Base-by-base conservation (phyloP, 2,113 vertebrate genomes). In the Ictidomys tridecemlineatus region DNA sequence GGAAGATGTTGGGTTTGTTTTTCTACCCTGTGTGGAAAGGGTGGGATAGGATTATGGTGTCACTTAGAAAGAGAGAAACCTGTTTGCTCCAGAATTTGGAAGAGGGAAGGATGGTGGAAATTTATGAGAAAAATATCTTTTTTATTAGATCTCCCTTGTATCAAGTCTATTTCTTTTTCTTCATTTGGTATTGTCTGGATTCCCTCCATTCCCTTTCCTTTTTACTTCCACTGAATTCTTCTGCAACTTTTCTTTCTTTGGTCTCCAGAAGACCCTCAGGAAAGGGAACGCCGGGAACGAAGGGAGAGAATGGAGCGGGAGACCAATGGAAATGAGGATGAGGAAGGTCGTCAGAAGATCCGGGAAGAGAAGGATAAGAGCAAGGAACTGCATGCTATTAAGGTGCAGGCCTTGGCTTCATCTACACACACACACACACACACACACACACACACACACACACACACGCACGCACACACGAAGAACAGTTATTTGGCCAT, bases 351-450 rank as follows among this genome's bases (percentile, higher is more conserved):
- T 83, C 99, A 99, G 97, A 99, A 99, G 96, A 99, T 99, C 94
- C 99, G 99, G 12, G 99, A 99, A 97, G 99, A 99, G 97, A 99
- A 99, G 65, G 99, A 99, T 95, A 99, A 99, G 97, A 99, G 99
- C 98, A 99, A 99, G 98, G 99, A 99, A 87, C 99, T 99, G 0
- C 99, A 99, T 0, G 99, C 99, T 92, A 99, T 99, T 97, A 99
- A 99, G 99, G 99, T 99, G 34, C 58, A 39, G 83, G 42, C 83
- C 20, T 39, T 4, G 34, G 79, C n/a, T 73, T 84, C 20, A 11
- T 48, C 58, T 56, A 61, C 18, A 18, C 37, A 42, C 73, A 32
- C 6, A 34, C 45, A 22, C 2, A 34, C 45, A 22, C 2, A 34
- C 45, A 22, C 2, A 34, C 45, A 22, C 2, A 34, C 45, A 22